Percentiles rank a stretch among this genome's conserved stretches.
Conservation (phyloP, 2,113 vertebrate genomes). For the Orientallactaga bullata region DNA sequence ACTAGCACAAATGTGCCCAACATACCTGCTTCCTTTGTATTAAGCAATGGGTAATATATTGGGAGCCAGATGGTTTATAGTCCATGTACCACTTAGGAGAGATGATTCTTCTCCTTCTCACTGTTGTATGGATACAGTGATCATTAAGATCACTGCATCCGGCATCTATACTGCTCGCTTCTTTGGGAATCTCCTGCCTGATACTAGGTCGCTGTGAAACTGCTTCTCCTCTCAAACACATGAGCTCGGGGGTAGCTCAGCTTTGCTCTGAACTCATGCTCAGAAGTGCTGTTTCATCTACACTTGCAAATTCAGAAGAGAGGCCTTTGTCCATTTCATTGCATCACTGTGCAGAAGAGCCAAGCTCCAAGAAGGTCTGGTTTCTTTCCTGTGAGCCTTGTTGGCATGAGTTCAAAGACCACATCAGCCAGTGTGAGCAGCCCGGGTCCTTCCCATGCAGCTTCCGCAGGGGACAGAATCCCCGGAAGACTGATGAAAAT, state of each 20-base stretch:
- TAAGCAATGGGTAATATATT: not conserved
- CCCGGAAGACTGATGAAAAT: not conserved
- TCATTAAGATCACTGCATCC: not conserved
- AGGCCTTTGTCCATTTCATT: not conserved
- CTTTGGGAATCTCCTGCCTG: not conserved
- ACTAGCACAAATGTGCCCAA: too few species aligned
- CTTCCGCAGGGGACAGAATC: not conserved
- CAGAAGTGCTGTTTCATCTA: not conserved
- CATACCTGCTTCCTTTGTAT: not conserved
- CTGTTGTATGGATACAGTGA: not conserved
- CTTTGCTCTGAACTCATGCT: not conserved
- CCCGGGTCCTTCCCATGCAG: not conserved
- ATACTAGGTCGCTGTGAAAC: not conserved
- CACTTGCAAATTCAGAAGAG: constrained; percentile 1
- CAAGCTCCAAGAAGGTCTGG: constrained; percentile 51
- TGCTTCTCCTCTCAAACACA: not conserved
- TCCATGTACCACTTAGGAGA: not conserved
- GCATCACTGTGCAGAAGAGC: not conserved
- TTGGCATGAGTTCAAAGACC: constrained; percentile 36
- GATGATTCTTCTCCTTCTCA: not conserved
- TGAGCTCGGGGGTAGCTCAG: not conserved
- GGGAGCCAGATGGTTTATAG: not conserved
- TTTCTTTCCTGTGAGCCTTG: constrained; percentile 24
- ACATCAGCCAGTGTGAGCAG: not conserved
- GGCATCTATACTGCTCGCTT: not conserved